These are phyloP conservation scores for Agrochola litura DNA, from an alignment of 2,888 invertebrate species.

Conservation along the genomic window DNA sequence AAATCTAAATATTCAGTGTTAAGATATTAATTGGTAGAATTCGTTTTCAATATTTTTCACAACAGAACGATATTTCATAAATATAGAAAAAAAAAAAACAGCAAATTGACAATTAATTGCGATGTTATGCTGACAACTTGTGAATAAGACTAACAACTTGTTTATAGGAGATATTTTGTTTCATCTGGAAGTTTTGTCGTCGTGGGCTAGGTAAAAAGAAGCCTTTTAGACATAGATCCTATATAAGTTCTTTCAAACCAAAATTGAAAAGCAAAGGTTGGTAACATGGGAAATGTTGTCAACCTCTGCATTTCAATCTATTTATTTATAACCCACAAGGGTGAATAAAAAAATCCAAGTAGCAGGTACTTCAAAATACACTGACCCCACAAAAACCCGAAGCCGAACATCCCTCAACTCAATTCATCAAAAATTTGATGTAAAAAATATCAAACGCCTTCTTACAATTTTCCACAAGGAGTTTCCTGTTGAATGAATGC, in stretches of 20 bases:
- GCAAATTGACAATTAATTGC: not conserved
- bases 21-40: not conserved
- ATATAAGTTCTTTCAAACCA: not conserved
- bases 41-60: not conserved
- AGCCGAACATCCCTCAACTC: not conserved
- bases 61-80: not conserved
- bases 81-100: not conserved
- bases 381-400: conserved; percentile 6
- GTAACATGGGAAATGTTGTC: not conserved
- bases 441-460: not conserved
- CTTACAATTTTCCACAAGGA: not conserved
- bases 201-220: not conserved
- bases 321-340: not conserved
- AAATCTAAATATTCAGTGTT: not conserved
- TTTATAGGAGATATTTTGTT: not conserved
- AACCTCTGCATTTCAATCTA: not conserved
- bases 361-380: conserved; percentile 18
- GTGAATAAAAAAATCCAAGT: not conserved
- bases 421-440: not conserved
- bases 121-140: not conserved
- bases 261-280: not conserved
- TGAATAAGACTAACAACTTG: no score
- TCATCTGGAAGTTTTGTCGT: not conserved
- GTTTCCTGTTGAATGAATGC: conserved; percentile 15
- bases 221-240: not conserved